phyloP scores from a whole-genome alignment of 2,888 invertebrate genomes.

The Abscondita cerata region DNA sequence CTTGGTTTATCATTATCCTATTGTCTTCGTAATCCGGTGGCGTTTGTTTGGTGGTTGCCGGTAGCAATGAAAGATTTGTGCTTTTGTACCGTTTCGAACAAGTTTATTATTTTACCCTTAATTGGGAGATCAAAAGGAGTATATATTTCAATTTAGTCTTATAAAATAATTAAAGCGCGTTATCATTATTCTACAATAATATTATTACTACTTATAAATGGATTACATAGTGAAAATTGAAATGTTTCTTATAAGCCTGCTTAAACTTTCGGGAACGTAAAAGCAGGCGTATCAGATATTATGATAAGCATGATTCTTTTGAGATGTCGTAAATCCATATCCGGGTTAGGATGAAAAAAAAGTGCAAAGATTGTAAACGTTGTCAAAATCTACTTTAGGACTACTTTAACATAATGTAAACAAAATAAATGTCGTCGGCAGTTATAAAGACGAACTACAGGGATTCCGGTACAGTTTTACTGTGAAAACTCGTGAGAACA shows the following conservation, averaged over 20 bases:
- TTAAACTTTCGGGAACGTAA: too few species aligned
- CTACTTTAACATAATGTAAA: constrained; percentile 29
- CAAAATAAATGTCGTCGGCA: constrained; percentile 31
- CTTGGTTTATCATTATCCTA: constrained; percentile 55
- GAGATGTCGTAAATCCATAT: too few species aligned
- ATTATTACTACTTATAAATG: too few species aligned
- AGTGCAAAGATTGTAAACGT: constrained; percentile 10
- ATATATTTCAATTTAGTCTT: neutral
- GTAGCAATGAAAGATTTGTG: constrained; percentile 40
- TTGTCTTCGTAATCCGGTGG: constrained; percentile 45
- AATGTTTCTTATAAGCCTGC: too few species aligned
- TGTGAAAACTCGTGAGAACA: constrained; percentile 33
- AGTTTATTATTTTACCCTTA: constrained; percentile 55
- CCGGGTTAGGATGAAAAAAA: neutral
- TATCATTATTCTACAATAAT: too few species aligned
- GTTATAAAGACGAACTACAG: constrained; percentile 29
- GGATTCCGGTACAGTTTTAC: constrained; percentile 29
- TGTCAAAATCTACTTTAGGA: constrained; percentile 17
- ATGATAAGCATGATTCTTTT: too few species aligned
- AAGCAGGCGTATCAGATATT: too few species aligned
- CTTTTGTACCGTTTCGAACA: constrained; percentile 47
- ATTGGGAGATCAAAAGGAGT: constrained; percentile 44
- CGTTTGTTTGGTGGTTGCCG: constrained; percentile 45
- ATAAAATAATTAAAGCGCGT: too few species aligned
- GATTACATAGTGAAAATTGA: too few species aligned